These are phyloP conservation scores for Trachelipus rathkii DNA, from an alignment of 1,140 invertebrate genomes.

Conservation along the genomic window DNA sequence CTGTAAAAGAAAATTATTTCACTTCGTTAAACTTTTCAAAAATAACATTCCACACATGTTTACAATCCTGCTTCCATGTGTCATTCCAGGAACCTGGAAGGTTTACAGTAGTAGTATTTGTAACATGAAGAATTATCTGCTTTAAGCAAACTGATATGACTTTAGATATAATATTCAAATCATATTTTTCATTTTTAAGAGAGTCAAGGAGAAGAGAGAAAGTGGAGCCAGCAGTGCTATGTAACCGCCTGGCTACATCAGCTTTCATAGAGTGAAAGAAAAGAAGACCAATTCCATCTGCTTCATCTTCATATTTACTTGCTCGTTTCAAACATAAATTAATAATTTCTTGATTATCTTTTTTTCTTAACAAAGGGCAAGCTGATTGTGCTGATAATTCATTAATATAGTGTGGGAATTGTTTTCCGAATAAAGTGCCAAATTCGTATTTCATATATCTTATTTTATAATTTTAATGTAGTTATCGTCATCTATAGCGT, in stretches of 20 bases:
- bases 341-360: constrained; percentile 18
- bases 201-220: constrained; percentile 21
- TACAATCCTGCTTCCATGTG: constrained; percentile 17
- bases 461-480: too few relatives aligned
- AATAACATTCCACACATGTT: background rate
- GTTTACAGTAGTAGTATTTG: constrained; percentile 10
- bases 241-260: constrained; percentile 17
- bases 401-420: constrained; percentile 25
- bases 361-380: constrained; percentile 5
- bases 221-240: constrained; percentile 16
- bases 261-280: constrained; percentile 22
- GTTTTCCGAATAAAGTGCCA: constrained; percentile 14
- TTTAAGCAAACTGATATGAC: constrained; percentile 10
- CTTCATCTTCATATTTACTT: background rate
- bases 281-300: constrained; percentile 20
- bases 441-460: constrained; percentile 16
- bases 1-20: too few relatives aligned
- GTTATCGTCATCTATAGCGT: too few relatives aligned
- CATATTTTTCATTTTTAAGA: background rate
- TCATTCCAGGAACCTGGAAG: constrained; percentile 12
- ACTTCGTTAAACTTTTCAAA: background rate
- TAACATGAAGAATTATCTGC: constrained; percentile 6
- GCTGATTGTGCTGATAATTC: constrained; percentile 26
- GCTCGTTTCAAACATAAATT: constrained; percentile 13
- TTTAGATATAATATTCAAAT: background rate